Evolutionary conservation across 2,797 vertebrate genomes (phyloP), one percentile per base, ranked within the genome.

Genomic region (Rhinophrynus dorsalis): DNA sequence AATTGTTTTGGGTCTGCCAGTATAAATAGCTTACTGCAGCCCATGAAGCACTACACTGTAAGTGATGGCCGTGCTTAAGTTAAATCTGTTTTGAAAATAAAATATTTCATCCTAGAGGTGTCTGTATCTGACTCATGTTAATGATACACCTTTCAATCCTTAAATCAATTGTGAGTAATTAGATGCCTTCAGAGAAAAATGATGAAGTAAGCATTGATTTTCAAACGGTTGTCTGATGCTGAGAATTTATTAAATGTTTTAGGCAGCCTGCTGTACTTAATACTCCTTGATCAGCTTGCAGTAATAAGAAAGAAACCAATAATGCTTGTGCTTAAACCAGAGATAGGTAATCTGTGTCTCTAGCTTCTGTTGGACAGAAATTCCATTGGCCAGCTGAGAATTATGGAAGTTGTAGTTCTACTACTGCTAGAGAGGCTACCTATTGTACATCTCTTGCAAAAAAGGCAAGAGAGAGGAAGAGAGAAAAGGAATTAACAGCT

Each of bases 181-280:
- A 86, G 84, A 89, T 84, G n/a, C 84, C 88, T 90, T 87, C 77
- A 66, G 85, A 87, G 88, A 88, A 83, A 85, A 83, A 88, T 89
- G 89, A 91, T 90, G 88, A 89, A 89, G 82, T 80, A 88, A 84
- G 76, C 87, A 92, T 94, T 85, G 92, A 94, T 93, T 92, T 85
- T 82, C 83, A 88, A 84, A 88, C 77, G 86, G 79, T 77, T 85
- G 82, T 85, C 82, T 89, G 83, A 85, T 88, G 82, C 80, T 75
- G 75, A 79, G 75, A 78, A 85, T 88, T 89, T 88, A 89, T 90
- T 88, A 89, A 86, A 83, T 79, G 82, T 79, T 79, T 80, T 78
- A 85, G 85, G 78, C 75, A 78, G 80, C 80, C 71, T 78, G 77
- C 81, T 83, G 80, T 84, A 80, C 77, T 81, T 83, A 83, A n/a